Base-by-base conservation (phyloP, 1,140 invertebrate species). In the Eumaeus atala region DNA sequence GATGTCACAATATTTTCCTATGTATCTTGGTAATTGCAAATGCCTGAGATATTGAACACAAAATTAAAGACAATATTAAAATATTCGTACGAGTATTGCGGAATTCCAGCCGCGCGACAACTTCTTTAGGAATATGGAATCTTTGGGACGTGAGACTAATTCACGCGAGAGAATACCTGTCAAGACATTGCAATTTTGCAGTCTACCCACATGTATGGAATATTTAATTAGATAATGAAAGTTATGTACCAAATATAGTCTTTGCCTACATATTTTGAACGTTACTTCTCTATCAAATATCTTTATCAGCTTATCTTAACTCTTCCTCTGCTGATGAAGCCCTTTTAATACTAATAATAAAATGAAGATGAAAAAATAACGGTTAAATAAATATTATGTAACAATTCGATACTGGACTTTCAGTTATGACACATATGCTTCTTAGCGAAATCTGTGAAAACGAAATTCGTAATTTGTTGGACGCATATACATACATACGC, bases 141-240 rank as follows among this genome's bases (percentile, higher is more conserved):
- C 59, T 70, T 65, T 52, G 59, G 67, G 61, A 74, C 71, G 69
- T 67, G 73, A 70, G 54, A 66, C 59, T 76, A 77, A 84, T 80
- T 82, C 72, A 75, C 66, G 72, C 73, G 72, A 66, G 68, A 70
- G 77, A 80, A 79, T 77, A 72, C 74, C 61, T 70, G 56, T n/a
- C 55, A 64, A 66, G 58, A 72, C 62, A 57, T 64, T 58, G 64
- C 62, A 76, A 74, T 76, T 75, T 68, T 59, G 57, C 59, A 58
- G 54, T 66, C 60, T 58, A 61, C 54, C 54, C 66, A 56, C 49
- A 28, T 28, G 21, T 28, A 28, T 28, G 21, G 6, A 28, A 28
- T 28, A 28, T 28, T 28, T 28, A 3, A 28, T 28, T 28, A 6
- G 21, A 28, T 28, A 28, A 28, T 28, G 21, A 58, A 58, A 16